Evolutionary conservation across 2,113 vertebrate species (phyloP), one percentile per base, ranked within the genome.

Genomic region (Nibea albiflora): DNA sequence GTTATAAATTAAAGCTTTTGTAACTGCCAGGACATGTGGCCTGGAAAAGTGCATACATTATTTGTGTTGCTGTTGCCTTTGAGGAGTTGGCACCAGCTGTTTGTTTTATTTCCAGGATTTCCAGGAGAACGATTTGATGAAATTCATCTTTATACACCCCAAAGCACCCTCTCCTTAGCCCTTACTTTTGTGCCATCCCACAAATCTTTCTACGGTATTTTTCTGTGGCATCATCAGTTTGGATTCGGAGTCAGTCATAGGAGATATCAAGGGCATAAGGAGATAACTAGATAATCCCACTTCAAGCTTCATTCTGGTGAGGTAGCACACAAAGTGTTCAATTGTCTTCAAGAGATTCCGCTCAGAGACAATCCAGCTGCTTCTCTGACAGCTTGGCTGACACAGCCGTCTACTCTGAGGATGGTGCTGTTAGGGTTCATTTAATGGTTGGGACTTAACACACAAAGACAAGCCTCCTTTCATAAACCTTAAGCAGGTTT

Each of bases 201-300:
- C 46, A 75, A 44, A 54, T 73, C 8, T 75, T 66, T 47, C 39
- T 72, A 39, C 4, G 35, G 22, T 70, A 15, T 73, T 78, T 76
- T 61, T 69, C 26, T 67, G 42, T 57, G 39, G 20, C 53, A 61
- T 81, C 80, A 79, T 85, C 84, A 67, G 44, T 50, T 16, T 50
- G 60, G 56, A 24, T 49, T 64, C 46, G 31, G 61, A 79, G 73
- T 65, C 53, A 76, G 78, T 83, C 63, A 63, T 39, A 62, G 65
- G 73, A 83, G 80, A 92, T 85, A 87, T 82, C 74, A 82, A 80
- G 71, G 69, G 75, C 72, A 86, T 81, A 68, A 81, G 63, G 46
- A 90, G 89, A 90, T 89, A 83, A 83, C 83, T 80, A 84, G 60
- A 90, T 92, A 92, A 88, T 89, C 91, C 81, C 49, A 82, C 90